Evolutionary conservation across 92 coral and sea anemone genomes (phyloP).

Genomic region (Porites rus): DNA sequence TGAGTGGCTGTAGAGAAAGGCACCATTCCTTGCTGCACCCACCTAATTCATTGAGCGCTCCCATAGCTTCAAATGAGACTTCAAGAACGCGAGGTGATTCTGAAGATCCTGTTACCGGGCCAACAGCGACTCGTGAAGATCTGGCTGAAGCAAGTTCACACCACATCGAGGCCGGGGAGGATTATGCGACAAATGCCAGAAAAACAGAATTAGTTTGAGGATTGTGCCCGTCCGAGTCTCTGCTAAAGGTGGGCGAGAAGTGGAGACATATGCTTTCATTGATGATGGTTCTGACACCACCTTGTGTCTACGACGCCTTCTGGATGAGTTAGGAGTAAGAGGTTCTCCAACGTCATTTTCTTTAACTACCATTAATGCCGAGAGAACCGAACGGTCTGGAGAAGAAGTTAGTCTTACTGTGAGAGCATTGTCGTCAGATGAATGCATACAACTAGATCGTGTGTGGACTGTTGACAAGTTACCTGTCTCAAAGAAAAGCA

Average conservation of each 20-base stretch:
- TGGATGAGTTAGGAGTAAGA: slow-evolving; percentile 8
- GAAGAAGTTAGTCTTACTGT: too few species aligned
- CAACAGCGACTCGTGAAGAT: neutral
- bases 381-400: neutral
- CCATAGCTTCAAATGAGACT: slow-evolving; percentile 35
- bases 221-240: slow-evolving; percentile 58
- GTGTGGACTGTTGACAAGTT: too few species aligned
- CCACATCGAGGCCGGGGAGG: too few species aligned
- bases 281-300: slow-evolving; percentile 58
- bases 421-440: too few species aligned
- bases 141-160: neutral
- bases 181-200: neutral
- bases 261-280: slow-evolving; percentile 48
- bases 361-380: slow-evolving; percentile 33
- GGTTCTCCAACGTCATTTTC: slow-evolving; percentile 37
- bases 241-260: slow-evolving; percentile 7
- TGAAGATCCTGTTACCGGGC: slow-evolving; percentile 34
- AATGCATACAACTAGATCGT: too few species aligned
- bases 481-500: too few species aligned
- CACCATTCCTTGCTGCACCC: neutral
- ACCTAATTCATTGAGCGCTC: slow-evolving; percentile 37
- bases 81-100: too few species aligned
- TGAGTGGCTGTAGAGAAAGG: too few species aligned
- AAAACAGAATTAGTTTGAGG: slow-evolving; percentile 18
- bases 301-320: slow-evolving; percentile 34